Conservation (phyloP, 2,888 invertebrate genomes). For the Tenthredo notha region DNA sequence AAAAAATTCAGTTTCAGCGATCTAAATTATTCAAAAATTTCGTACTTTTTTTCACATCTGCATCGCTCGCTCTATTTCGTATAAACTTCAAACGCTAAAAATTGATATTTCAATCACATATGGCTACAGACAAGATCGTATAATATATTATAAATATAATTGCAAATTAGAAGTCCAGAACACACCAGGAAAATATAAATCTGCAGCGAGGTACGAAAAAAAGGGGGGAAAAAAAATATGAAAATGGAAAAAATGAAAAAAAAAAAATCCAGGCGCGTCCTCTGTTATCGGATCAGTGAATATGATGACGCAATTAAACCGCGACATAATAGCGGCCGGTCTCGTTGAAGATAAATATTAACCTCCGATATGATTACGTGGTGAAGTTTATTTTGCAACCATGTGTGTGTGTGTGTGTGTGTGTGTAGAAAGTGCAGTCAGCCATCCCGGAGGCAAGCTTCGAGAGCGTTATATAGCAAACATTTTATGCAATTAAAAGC, state of each 20-base stretch:
- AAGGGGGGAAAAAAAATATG: neutral
- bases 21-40: too few relatives aligned
- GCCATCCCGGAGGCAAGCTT: neutral
- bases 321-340: neutral
- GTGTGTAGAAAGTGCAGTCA: constrained; percentile 27
- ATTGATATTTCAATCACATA: neutral
- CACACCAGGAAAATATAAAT: neutral
- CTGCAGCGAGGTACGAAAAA: neutral
- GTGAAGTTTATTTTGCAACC: constrained; percentile 21
- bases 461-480: neutral
- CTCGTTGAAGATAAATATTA: constrained; percentile 23
- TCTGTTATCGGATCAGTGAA: constrained; percentile 18
- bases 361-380: constrained; percentile 36
- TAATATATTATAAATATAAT: neutral
- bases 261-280: neutral
- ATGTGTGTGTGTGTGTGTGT: neutral
- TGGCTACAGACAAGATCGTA: neutral
- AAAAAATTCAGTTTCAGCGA: too few relatives aligned
- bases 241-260: neutral
- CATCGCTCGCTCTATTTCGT: neutral
- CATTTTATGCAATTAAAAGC: constrained; percentile 46
- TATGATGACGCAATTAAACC: constrained; percentile 12
- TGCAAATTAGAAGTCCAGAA: neutral
- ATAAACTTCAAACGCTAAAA: neutral
- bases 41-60: neutral